Conservation (phyloP, 2,113 vertebrate species). For the Mormyrus iriodes region DNA sequence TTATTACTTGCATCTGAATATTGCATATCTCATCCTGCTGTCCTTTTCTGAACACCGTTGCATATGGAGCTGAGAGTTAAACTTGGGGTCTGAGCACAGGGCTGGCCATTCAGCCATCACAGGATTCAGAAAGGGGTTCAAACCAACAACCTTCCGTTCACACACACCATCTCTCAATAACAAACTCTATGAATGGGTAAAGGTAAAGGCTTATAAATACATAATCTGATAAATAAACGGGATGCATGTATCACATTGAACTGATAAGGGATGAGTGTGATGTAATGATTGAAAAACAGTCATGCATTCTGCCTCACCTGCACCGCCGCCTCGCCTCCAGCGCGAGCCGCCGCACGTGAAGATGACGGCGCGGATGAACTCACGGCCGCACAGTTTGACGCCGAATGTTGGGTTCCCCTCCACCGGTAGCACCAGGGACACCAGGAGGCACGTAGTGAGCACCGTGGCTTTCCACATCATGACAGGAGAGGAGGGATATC, state of each 20-base stretch:
- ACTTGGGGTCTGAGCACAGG: background rate
- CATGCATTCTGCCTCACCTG: slow-evolving; percentile 37
- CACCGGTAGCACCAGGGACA: slow-evolving; percentile 36
- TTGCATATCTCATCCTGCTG: background rate
- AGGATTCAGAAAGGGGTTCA: background rate
- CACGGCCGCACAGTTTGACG: slow-evolving; percentile 75
- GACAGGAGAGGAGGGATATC: background rate
- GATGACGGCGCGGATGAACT: slow-evolving; percentile 80
- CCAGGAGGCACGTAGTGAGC: slow-evolving; percentile 55
- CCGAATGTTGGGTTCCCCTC: slow-evolving; percentile 60
- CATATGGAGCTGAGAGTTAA: background rate
- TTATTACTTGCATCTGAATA: background rate
- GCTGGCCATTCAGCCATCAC: background rate
- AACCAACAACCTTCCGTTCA: background rate
- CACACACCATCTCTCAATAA: background rate
- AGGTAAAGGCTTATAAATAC: background rate
- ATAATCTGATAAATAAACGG: background rate
- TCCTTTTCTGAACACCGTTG: background rate
- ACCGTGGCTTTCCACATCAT: slow-evolving; percentile 58
- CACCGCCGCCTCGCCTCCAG: slow-evolving; percentile 61
- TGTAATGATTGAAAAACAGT: background rate
- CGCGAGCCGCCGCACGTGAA: slow-evolving; percentile 79
- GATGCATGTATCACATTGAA: background rate
- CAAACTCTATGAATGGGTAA: background rate
- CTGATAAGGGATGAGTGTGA: background rate